Percentiles rank a stretch among this genome's conserved stretches.
These are phyloP conservation scores for Gymnoscopelus microlampas DNA, from an alignment of 2,797 vertebrate species.

Conservation along the genomic window DNA sequence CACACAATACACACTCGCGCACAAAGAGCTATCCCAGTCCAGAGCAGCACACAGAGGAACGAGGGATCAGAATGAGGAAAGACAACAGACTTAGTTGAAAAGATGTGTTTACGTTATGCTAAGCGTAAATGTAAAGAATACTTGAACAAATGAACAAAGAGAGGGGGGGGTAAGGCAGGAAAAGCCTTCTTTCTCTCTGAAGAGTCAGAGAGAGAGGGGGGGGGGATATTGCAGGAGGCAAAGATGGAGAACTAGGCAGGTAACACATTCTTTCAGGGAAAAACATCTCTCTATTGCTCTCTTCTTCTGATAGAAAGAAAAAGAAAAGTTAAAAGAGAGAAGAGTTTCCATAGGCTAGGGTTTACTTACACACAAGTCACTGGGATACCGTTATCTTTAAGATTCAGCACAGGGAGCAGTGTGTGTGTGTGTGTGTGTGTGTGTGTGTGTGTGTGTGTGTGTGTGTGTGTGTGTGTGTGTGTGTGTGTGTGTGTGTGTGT, in stretches of 20 bases:
- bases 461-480: constrained; percentile 52
- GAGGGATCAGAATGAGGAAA: background rate
- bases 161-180: background rate
- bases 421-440: constrained; percentile 6
- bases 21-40: too few relatives aligned
- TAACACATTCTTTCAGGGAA: background rate
- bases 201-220: background rate
- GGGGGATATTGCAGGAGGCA: background rate
- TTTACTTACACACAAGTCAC: constrained; percentile 5
- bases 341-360: background rate
- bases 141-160: background rate
- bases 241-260: background rate
- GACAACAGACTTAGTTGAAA: background rate
- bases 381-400: constrained; percentile 23
- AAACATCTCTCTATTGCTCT: background rate
- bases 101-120: background rate
- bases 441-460: constrained; percentile 31
- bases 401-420: background rate
- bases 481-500: constrained; percentile 42
- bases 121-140: too few relatives aligned
- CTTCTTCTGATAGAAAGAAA: constrained; percentile 9
- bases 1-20: too few relatives aligned
- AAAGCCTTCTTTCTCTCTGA: too few relatives aligned
- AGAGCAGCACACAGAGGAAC: background rate
- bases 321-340: constrained; percentile 28